Base-by-base conservation (phyloP, 2,113 vertebrate genomes). In the Zosterops pallidus region DNA sequence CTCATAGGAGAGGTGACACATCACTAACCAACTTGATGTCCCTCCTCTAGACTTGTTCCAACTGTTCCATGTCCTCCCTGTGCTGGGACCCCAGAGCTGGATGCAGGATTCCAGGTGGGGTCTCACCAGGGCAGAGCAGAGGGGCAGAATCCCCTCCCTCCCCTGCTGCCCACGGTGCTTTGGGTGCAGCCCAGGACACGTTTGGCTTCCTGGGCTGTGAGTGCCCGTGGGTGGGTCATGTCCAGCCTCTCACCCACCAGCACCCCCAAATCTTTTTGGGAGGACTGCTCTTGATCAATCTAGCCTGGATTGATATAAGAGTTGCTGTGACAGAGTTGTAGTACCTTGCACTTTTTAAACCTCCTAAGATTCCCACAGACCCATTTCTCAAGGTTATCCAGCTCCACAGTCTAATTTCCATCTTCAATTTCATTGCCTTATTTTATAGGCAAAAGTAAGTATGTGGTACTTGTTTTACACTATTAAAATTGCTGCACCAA, bases 161-260 rank as follows among this genome's bases (percentile, higher is more conserved):
- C 44, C 44, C 60, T 52, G 52, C 33, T 67, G 44, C 0, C 52
- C 10, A 5, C 0, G 0, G 10, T 39, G 33, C 44, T 74, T 14
- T 59, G 62, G 68, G 17, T 24, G 15, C 26, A 74, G 76, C 52
- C 33, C 33, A 74, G 52, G 44, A 29, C 7, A 39, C 0, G 0
- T 9, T 14, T 89, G 44, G 22, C 31, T 11, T 7, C 39, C 60
- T 44, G 68, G 12, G 26, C 68, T 74, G 9, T 1, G 22, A 52
- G 37, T n/a, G 33, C 37, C 0, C 26, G 8, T 22, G 8, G n/a
- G 11, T 4, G 4, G 49, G 1, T 56, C 21, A 8, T 24, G 23
- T 23, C 44, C 37, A 59, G 33, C 44, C 26, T 4, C 26, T 23
- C 68, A 20, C 0, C 44, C 33, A 55, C 23, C 47, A 46, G 19